These are phyloP conservation scores for Cacatua alba DNA, from an alignment of 2,113 vertebrate genomes.

Conservation along the genomic window DNA sequence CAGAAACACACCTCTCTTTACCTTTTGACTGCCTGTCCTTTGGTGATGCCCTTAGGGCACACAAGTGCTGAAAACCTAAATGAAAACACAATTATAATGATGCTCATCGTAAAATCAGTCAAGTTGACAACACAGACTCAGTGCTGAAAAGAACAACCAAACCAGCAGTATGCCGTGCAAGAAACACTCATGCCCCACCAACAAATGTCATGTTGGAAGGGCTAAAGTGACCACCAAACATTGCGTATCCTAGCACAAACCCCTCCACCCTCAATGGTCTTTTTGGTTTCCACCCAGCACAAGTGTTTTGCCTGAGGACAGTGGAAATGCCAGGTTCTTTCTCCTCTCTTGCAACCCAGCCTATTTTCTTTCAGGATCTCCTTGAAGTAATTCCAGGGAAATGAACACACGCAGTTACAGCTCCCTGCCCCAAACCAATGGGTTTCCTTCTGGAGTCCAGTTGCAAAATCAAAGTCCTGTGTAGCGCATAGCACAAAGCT, in stretches of 20 bases:
- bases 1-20: neutral
- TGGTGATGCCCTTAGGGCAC: neutral
- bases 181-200: neutral
- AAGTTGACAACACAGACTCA: neutral
- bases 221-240: neutral
- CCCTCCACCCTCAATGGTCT: neutral
- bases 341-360: neutral
- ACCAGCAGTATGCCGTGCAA: fast-evolving
- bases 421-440: neutral
- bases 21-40: neutral
- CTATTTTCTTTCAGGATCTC: neutral
- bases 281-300: too few species aligned
- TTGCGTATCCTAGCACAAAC: fast-evolving
- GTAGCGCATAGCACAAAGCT: neutral
- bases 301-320: neutral
- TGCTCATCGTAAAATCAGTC: neutral
- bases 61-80: neutral
- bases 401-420: neutral
- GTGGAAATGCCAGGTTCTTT: neutral
- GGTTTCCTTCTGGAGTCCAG: neutral
- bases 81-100: neutral
- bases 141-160: neutral
- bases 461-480: neutral
- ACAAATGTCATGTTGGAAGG: neutral
- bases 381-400: neutral